Base-by-base conservation (phyloP, 1,140 invertebrate species). In the Hycleus cichorii region DNA sequence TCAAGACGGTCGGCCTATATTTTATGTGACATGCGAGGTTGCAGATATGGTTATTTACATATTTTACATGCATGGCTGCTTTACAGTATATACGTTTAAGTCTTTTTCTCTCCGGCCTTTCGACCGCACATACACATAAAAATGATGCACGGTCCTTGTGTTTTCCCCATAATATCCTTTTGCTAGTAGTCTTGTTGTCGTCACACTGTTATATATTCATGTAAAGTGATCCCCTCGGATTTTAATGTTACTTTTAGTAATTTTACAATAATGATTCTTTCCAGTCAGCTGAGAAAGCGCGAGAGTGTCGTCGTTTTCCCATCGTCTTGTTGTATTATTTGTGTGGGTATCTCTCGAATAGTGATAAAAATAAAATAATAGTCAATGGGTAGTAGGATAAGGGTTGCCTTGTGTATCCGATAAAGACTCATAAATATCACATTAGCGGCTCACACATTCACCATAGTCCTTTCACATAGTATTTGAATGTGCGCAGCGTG, bases 391-490 rank as follows among this genome's bases (percentile, higher is more conserved):
- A 32, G 18, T 18, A 44, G 51, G 51, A 45, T 46, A 45, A 42
- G 32, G 52, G 12, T 25, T 49, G 59, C 55, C 50, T 52, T 53
- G 53, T 43, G 61, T 61, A 64, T 63, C 61, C 63, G 65, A 67
- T 67, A 67, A 67, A 59, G 63, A 64, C 57, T 63, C 65, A 67
- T 67, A 67, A 67, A 67, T 67, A 67, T 67, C 63, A 61, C 65
- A 67, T 67, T 67, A 67, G 65, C 62, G 65, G 60, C 59, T 63
- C 53, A 49, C 55, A 59, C 53, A 64, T 49, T 51, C 60, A 59
- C 59, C 50, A 47, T 47, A 39, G 55, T n/a, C 32, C 32, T 32
- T 32, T 32, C 7, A 18, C 32, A 32, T 7, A 32, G 32, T 32
- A 32, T 32, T 32, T 32, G 40, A 11, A 58, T 58, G 63, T 60